These are phyloP conservation scores for Picus viridis DNA, from an alignment of 2,797 vertebrate genomes.

Conservation along the genomic window DNA sequence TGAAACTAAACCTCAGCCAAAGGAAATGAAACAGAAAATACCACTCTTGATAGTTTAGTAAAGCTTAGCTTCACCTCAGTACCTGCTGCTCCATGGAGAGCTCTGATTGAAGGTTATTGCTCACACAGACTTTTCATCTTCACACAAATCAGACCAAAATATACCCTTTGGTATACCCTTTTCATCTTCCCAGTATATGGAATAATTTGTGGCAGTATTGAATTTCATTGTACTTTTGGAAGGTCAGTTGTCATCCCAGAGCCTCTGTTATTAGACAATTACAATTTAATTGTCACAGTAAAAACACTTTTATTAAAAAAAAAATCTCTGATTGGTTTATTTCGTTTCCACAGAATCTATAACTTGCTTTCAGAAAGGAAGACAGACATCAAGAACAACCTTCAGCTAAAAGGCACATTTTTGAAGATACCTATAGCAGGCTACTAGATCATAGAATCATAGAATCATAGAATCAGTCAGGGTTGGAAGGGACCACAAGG, in stretches of 20 bases:
- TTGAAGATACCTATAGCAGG: background rate
- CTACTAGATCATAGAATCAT: no score
- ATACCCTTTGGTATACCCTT: background rate
- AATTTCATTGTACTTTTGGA: background rate
- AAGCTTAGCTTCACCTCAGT: background rate
- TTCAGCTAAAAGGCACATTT: background rate
- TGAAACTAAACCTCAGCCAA: background rate
- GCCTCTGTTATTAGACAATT: background rate
- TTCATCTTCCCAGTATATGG: background rate
- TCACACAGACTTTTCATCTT: background rate
- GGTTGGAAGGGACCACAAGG: no score
- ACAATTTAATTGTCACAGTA: background rate
- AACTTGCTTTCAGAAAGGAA: background rate
- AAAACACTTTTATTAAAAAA: background rate
- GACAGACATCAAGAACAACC: background rate
- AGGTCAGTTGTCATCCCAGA: background rate
- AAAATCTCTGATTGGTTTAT: background rate
- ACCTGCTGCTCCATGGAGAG: background rate
- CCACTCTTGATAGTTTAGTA: background rate
- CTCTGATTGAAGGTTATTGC: background rate
- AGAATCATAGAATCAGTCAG: no score
- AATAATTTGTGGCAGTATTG: background rate
- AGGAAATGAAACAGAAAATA: background rate
- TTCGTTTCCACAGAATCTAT: background rate
- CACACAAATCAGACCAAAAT: background rate